Evolutionary conservation across 1,140 invertebrate species (phyloP).

Genomic region (Vanessa tameamea): DNA sequence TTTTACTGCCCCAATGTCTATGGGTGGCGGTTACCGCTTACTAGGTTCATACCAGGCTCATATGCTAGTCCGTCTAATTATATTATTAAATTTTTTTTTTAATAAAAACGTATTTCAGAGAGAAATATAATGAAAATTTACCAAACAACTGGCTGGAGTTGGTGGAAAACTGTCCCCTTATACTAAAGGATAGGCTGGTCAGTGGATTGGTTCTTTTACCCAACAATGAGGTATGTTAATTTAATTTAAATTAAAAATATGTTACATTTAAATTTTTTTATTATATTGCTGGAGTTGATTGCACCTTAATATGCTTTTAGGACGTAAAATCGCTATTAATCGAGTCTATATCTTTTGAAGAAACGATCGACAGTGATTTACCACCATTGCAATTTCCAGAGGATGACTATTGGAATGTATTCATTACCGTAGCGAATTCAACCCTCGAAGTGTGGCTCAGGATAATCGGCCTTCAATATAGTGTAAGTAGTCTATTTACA

Average conservation of each 20-base stretch:
- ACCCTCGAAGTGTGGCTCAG: slow-evolving; percentile 81
- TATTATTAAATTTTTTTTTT: too few species aligned
- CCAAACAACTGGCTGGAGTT: slow-evolving; percentile 80
- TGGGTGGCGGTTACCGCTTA: too few species aligned
- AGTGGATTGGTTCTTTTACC: slow-evolving; percentile 77
- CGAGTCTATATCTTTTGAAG: slow-evolving; percentile 46
- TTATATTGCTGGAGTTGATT: slow-evolving; percentile 7
- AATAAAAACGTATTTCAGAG: slow-evolving; percentile 55
- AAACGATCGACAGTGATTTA: slow-evolving; percentile 66
- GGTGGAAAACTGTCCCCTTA: slow-evolving; percentile 70
- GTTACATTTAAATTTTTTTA: slow-evolving; percentile 8
- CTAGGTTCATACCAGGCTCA: too few species aligned
- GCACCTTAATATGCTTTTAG: slow-evolving; percentile 32
- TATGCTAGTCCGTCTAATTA: too few species aligned
- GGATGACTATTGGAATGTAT: slow-evolving; percentile 80
- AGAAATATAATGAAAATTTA: slow-evolving; percentile 80
- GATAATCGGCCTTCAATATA: slow-evolving; percentile 80
- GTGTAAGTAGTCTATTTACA: slow-evolving; percentile 66
- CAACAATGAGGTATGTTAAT: slow-evolving; percentile 63
- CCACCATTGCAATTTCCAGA: slow-evolving; percentile 77
- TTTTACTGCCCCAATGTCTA: too few species aligned
- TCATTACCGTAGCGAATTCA: slow-evolving; percentile 78
- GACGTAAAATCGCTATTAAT: slow-evolving; percentile 40
- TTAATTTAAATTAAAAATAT: slow-evolving; percentile 3
- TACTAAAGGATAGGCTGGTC: slow-evolving; percentile 76